Evolutionary conservation across 2,113 vertebrate genomes (phyloP).

Genomic region (Oncorhynchus keta): DNA sequence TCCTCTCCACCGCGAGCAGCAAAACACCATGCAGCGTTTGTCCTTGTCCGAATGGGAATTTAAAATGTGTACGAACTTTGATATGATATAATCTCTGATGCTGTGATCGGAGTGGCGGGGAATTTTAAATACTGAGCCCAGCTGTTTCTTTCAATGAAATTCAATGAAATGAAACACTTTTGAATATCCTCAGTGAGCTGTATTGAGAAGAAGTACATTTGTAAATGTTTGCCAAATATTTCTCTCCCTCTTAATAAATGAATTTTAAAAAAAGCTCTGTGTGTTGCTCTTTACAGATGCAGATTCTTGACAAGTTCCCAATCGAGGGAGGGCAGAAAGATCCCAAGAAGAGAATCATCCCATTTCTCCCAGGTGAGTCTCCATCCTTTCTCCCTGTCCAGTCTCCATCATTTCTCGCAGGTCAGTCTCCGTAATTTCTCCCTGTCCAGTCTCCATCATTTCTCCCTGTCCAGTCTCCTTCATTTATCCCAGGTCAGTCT

Average conservation of each 20-base stretch:
- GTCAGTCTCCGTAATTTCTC: too few species aligned
- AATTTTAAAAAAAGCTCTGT: not conserved
- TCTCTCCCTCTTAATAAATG: not conserved
- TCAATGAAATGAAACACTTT: too few species aligned
- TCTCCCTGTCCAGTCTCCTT: too few species aligned
- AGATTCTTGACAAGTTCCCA: slow-evolving; percentile 98
- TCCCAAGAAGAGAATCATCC: slow-evolving; percentile 98
- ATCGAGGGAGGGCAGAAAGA: slow-evolving; percentile 99
- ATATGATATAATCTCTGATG: too few species aligned
- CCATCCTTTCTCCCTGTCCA: not conserved
- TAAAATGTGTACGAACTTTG: not conserved
- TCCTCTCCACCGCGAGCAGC: slow-evolving; percentile 6
- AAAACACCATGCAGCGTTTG: slow-evolving; percentile 4
- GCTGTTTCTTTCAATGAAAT: not conserved
- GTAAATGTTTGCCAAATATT: not conserved
- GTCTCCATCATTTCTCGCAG: too few species aligned
- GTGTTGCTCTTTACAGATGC: slow-evolving; percentile 80
- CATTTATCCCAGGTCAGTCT: too few species aligned
- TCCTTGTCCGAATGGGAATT: not conserved
- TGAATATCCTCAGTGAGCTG: too few species aligned
- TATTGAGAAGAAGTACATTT: too few species aligned
- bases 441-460: too few species aligned
- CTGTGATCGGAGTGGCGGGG: too few species aligned
- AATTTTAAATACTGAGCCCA: too few species aligned
- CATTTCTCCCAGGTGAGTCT: slow-evolving; percentile 93